Evolutionary conservation across 2,888 invertebrate species (phyloP).

Genomic region (Himalopsyche kuldschensis): DNA sequence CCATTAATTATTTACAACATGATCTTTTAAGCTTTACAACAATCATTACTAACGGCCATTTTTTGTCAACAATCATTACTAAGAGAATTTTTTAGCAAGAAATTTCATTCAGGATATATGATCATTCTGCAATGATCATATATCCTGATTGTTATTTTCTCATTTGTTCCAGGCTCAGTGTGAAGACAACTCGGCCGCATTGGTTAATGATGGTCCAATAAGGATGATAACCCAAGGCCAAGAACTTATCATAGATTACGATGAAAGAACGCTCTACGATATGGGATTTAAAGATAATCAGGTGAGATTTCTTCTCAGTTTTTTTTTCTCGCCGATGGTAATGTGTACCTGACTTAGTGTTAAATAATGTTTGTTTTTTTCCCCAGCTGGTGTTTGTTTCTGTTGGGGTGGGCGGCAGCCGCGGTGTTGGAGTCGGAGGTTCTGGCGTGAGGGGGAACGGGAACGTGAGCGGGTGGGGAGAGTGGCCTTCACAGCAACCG

Average conservation of each 20-base stretch:
- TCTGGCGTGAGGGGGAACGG: slow-evolving; percentile 50
- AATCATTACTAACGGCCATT: no score
- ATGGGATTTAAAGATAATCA: slow-evolving; percentile 94
- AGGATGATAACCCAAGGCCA: slow-evolving; percentile 93
- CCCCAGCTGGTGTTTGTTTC: slow-evolving; percentile 84
- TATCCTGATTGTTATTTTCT: not conserved
- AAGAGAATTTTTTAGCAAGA: no score
- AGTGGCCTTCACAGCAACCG: slow-evolving; percentile 84
- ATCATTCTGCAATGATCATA: not conserved
- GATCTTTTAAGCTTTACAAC: no score
- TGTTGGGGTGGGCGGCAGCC: slow-evolving; percentile 70
- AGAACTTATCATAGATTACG: slow-evolving; percentile 88
- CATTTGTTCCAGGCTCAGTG: slow-evolving; percentile 50
- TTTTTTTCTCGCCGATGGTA: not conserved
- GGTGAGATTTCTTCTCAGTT: slow-evolving; percentile 49
- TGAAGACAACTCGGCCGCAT: slow-evolving; percentile 58
- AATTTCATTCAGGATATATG: no score
- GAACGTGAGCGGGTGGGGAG: slow-evolving; percentile 64
- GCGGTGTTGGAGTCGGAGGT: slow-evolving; percentile 46
- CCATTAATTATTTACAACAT: no score
- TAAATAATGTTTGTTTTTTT: not conserved
- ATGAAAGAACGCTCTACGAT: slow-evolving; percentile 87
- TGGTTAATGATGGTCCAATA: slow-evolving; percentile 81
- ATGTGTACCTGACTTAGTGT: no score
- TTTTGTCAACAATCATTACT: no score